Evolutionary conservation across 2,797 vertebrate genomes (phyloP).

Genomic region (Caiman crocodilus): DNA sequence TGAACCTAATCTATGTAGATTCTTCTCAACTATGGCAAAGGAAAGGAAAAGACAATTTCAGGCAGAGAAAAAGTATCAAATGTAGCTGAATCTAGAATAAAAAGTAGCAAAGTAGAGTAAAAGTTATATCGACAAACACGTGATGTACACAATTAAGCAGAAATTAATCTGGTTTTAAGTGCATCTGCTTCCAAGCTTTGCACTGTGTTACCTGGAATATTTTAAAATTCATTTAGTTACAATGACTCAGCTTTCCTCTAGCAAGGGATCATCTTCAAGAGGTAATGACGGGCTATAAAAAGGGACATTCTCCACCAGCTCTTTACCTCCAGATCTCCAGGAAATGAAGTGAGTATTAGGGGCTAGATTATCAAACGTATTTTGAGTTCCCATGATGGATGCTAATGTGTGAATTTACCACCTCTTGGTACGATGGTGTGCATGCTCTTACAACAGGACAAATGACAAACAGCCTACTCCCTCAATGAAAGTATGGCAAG

Average conservation of each 20-base stretch:
- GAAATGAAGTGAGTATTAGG: not conserved
- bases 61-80: not conserved
- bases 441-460: too few species aligned
- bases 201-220: not conserved
- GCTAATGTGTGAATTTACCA: too few species aligned
- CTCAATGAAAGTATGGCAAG: too few species aligned
- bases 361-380: not conserved
- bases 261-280: not conserved
- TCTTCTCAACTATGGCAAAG: not conserved
- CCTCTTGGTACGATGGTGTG: too few species aligned
- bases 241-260: not conserved
- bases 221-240: not conserved
- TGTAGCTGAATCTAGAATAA: conserved; percentile 1
- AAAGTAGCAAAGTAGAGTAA: conserved; percentile 22
- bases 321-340: not conserved
- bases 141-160: not conserved
- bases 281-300: not conserved
- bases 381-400: too few species aligned
- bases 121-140: not conserved
- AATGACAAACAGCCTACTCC: too few species aligned
- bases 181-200: not conserved
- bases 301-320: not conserved
- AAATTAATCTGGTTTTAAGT: accelerated
- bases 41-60: conserved; percentile 32
- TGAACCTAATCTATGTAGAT: conserved; percentile 23